Evolutionary conservation across 1,140 invertebrate genomes (phyloP).

Genomic region (Meteorus sp.): DNA sequence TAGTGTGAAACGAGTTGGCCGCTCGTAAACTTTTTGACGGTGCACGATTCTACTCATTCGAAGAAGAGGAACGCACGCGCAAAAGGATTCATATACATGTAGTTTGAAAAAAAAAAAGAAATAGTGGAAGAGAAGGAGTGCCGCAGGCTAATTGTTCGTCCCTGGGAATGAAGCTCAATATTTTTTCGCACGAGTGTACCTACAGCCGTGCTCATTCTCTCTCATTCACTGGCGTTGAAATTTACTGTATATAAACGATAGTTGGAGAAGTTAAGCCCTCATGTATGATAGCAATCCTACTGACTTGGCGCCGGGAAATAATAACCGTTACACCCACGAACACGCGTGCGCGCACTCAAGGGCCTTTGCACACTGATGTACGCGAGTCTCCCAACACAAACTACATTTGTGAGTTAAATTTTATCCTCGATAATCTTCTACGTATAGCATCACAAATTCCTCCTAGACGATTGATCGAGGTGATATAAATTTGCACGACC

Average conservation of each 20-base stretch:
- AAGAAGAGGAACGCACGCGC: constrained; percentile 1
- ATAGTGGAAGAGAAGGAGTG: no score
- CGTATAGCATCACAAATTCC: no score
- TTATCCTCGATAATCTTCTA: no score
- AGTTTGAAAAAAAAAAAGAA: no score
- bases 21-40: constrained; percentile 24
- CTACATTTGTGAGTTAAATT: background rate
- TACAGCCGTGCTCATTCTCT: background rate
- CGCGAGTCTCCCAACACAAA: background rate
- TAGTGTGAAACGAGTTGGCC: constrained; percentile 17
- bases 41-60: background rate
- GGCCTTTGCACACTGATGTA: constrained; percentile 29
- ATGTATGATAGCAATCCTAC: constrained; percentile 18
- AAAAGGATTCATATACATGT: no score
- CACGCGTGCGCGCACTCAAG: no score
- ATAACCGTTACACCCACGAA: constrained; percentile 50
- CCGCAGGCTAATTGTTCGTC: constrained; percentile 16
- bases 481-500: no score
- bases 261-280: constrained; percentile 2
- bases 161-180: constrained; percentile 29
- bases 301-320: constrained; percentile 48
- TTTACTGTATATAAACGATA: constrained; percentile 4
- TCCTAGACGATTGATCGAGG: no score
- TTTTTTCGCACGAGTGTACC: constrained; percentile 32
- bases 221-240: constrained; percentile 12